A percentile compares a stretch with the other conserved stretches of the same genome.
These are phyloP conservation scores for Trialeurodes vaporariorum DNA, from an alignment of 1,140 invertebrate genomes.

Conservation along the genomic window DNA sequence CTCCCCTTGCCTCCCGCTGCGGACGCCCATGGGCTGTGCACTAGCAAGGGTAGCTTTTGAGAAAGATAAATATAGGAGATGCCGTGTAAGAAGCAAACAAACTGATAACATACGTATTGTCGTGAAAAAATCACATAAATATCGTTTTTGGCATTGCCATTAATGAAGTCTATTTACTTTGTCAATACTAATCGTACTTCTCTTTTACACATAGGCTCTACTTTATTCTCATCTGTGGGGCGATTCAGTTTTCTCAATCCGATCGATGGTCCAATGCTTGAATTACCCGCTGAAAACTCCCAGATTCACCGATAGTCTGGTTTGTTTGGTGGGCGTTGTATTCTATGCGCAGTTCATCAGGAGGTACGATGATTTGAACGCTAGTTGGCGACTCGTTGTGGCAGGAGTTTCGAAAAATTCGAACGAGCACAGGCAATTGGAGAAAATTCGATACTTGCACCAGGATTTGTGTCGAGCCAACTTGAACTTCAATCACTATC, in stretches of 20 bases:
- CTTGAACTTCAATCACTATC: neutral
- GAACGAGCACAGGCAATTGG: neutral
- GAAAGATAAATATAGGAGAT: too few species aligned
- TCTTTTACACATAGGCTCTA: neutral
- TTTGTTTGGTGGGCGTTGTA: neutral
- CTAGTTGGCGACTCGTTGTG: neutral
- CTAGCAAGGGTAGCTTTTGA: too few species aligned
- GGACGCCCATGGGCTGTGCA: too few species aligned
- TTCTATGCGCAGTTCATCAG: neutral
- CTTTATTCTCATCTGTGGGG: neutral
- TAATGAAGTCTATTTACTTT: too few species aligned
- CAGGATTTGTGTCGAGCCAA: neutral
- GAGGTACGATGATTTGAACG: neutral
- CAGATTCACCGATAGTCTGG: neutral
- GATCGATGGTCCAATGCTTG: neutral
- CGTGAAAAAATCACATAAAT: too few species aligned
- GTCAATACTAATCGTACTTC: too few species aligned
- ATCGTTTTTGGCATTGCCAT: too few species aligned
- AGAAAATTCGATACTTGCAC: neutral
- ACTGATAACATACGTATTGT: too few species aligned
- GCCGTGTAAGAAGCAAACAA: too few species aligned
- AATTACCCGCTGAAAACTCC: neutral
- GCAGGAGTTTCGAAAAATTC: neutral
- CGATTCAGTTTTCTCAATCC: neutral
- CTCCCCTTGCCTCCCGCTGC: too few species aligned